phyloP scores from a whole-genome alignment of 2,888 invertebrate genomes.

The Crocallis elinguaria region DNA sequence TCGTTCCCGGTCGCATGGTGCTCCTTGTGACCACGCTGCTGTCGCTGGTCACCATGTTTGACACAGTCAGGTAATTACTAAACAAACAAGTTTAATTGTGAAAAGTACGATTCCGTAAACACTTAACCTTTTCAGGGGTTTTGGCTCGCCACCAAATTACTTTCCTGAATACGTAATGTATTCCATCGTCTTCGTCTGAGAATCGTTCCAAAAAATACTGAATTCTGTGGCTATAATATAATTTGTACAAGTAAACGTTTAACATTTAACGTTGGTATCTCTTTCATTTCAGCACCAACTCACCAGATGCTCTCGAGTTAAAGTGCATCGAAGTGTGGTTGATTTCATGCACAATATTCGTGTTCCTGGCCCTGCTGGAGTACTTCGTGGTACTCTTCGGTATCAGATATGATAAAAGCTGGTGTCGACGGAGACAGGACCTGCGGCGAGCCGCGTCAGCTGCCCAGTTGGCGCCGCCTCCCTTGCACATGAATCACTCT shows the following conservation, averaged over 20 bases:
- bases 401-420: conserved; percentile 87
- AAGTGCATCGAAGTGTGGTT: conserved; percentile 88
- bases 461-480: conserved; percentile 73
- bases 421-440: conserved; percentile 80
- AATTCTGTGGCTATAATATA: not conserved
- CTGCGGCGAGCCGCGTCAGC: conserved; percentile 73
- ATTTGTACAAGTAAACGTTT: not conserved
- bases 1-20: conserved; percentile 87
- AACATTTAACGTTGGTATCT: not conserved
- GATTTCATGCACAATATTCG: conserved; percentile 87
- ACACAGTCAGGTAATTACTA: conserved; percentile 85
- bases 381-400: conserved; percentile 87
- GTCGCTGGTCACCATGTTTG: conserved; percentile 87
- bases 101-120: no score
- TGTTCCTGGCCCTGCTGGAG: conserved; percentile 86
- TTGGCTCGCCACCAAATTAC: no score
- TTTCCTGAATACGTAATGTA: no score
- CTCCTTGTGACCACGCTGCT: conserved; percentile 86
- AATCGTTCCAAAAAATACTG: no score
- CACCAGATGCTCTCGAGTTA: conserved; percentile 86
- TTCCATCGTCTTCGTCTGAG: no score
- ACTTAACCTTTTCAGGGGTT: no score
- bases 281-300: conserved; percentile 82
- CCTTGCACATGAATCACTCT: conserved; percentile 74
- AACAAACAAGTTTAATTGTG: no score